A percentile compares a stretch with the other conserved stretches of the same genome.
Evolutionary conservation across 2,797 vertebrate species (phyloP).

Genomic region (Chaenodraco wilsoni): DNA sequence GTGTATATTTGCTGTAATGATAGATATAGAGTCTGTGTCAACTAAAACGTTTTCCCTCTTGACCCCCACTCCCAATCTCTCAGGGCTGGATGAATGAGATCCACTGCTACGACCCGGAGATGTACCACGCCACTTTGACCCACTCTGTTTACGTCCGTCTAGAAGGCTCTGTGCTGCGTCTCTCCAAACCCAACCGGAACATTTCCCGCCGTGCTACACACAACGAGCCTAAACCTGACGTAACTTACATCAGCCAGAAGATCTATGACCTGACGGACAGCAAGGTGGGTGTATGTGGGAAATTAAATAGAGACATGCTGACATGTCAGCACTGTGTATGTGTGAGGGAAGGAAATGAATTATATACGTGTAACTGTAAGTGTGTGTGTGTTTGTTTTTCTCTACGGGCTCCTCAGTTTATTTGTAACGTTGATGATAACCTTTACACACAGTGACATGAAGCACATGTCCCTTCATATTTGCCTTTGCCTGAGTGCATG

Average conservation of each 20-base stretch:
- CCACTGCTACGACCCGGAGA: slow-evolving; percentile 95
- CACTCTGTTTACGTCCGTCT: slow-evolving; percentile 95
- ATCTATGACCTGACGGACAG: slow-evolving; percentile 96
- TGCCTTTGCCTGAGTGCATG: slow-evolving; percentile 55
- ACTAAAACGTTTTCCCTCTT: slow-evolving; percentile 1
- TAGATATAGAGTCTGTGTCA: background rate
- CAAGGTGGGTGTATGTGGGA: slow-evolving; percentile 83
- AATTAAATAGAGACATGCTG: background rate
- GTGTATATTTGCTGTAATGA: background rate
- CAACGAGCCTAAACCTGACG: slow-evolving; percentile 93
- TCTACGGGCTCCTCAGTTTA: slow-evolving; percentile 5
- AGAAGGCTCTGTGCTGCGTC: slow-evolving; percentile 91
- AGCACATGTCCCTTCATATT: slow-evolving; percentile 62
- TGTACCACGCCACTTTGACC: slow-evolving; percentile 96
- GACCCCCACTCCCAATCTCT: slow-evolving; percentile 8
- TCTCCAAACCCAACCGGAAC: slow-evolving; percentile 97
- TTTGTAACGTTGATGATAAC: slow-evolving; percentile 38
- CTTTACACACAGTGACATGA: slow-evolving; percentile 55
- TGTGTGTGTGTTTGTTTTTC: slow-evolving; percentile 8
- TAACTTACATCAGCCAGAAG: slow-evolving; percentile 96
- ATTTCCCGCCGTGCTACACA: slow-evolving; percentile 94
- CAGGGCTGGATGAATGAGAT: slow-evolving; percentile 99
- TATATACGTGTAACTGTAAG: background rate
- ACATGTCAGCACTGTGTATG: slow-evolving; percentile 3
- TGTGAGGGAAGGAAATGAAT: background rate